Evolutionary conservation across 1,140 invertebrate genomes (phyloP).

Genomic region (Lepidurus arcticus): DNA sequence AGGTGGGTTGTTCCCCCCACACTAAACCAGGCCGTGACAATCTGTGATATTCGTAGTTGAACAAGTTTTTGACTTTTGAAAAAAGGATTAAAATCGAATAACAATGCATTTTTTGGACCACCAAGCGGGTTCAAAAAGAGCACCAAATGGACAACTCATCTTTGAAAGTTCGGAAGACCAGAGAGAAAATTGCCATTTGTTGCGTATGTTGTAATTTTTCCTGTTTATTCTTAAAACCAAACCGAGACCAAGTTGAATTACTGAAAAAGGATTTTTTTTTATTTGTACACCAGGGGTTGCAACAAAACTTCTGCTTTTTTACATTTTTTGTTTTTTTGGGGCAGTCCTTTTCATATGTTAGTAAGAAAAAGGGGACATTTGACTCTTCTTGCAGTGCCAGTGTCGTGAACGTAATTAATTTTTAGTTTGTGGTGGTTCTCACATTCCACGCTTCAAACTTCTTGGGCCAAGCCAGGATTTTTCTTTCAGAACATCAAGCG

Average conservation of each 20-base stretch:
- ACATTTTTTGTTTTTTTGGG: not conserved
- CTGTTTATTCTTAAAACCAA: constrained; percentile 1
- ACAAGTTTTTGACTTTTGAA: not conserved
- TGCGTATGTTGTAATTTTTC: not conserved
- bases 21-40: not conserved
- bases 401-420: too few relatives aligned
- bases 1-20: constrained; percentile 20
- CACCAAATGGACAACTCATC: too few relatives aligned
- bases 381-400: not conserved
- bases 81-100: not conserved
- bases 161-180: not conserved
- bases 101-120: not conserved
- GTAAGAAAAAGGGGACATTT: not conserved
- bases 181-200: not conserved
- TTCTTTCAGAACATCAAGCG: not conserved
- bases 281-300: not conserved
- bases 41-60: constrained; percentile 22
- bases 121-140: not conserved
- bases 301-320: not conserved
- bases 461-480: not conserved
- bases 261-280: not conserved
- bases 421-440: not conserved
- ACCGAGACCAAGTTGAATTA: constrained; percentile 2
- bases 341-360: not conserved
- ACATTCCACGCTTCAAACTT: not conserved